Conservation (phyloP, 2,113 vertebrate genomes). For the Tor tambroides region DNA sequence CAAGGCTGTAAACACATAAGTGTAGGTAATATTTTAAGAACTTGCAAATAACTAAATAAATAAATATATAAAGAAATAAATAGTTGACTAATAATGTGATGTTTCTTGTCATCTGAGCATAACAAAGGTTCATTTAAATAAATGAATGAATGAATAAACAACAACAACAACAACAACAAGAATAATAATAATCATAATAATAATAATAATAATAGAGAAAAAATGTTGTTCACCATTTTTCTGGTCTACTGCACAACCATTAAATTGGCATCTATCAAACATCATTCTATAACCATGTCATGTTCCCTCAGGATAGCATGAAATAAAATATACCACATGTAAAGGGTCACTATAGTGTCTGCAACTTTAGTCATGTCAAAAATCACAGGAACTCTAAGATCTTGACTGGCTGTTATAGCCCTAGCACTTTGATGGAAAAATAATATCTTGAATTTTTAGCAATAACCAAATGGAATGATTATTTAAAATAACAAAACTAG, state of each 20-base stretch:
- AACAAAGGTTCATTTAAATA: too few species aligned
- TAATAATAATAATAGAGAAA: not conserved
- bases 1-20: too few species aligned
- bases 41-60: too few species aligned
- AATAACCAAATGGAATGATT: not conserved
- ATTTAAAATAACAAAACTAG: not conserved
- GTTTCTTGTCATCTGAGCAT: too few species aligned
- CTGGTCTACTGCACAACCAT: not conserved
- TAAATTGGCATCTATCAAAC: not conserved
- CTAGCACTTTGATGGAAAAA: not conserved
- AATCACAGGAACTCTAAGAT: not conserved
- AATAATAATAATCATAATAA: not conserved
- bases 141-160: too few species aligned
- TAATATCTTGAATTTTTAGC: not conserved
- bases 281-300: too few species aligned
- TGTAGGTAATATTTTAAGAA: too few species aligned
- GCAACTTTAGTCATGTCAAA: not conserved
- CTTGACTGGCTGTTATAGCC: not conserved
- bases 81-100: too few species aligned
- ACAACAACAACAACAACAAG: too few species aligned
- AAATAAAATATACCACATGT: not conserved
- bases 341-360: not conserved
- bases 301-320: not conserved
- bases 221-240: not conserved
- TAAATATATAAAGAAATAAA: too few species aligned